Conservation (phyloP, 2,113 vertebrate genomes). For the Tychaedon coryphoeus region DNA sequence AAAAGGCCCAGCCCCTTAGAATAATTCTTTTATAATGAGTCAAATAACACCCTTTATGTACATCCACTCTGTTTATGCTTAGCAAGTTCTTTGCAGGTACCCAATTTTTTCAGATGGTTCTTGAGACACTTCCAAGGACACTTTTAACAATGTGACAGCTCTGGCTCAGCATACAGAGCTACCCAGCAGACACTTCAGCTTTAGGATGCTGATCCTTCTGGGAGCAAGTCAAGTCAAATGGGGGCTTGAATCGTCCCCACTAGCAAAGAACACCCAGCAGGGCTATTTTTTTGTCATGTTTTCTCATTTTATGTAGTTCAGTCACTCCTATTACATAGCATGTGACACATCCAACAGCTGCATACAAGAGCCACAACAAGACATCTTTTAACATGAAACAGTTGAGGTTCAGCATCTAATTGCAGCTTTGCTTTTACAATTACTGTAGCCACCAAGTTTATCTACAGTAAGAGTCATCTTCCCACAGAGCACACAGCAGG, state of each 20-base stretch:
- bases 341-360: background rate
- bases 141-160: background rate
- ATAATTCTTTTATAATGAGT: background rate
- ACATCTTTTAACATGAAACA: background rate
- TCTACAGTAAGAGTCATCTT: background rate
- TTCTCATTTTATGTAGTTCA: background rate
- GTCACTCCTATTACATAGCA: background rate
- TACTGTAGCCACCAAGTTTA: background rate
- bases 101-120: background rate
- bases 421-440: background rate
- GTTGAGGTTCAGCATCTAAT: background rate
- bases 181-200: background rate
- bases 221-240: background rate
- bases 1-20: background rate
- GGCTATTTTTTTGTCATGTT: background rate
- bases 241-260: background rate
- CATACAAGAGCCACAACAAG: background rate
- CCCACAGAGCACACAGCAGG: background rate
- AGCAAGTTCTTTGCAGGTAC: background rate
- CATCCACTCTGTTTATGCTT: background rate
- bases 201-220: background rate
- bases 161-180: background rate
- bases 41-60: background rate
- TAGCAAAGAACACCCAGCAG: background rate
- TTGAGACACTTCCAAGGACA: background rate